Percentiles rank a stretch among this genome's conserved stretches.
These are phyloP conservation scores for Zeus faber DNA, from an alignment of 2,113 vertebrate genomes.

Conservation along the genomic window DNA sequence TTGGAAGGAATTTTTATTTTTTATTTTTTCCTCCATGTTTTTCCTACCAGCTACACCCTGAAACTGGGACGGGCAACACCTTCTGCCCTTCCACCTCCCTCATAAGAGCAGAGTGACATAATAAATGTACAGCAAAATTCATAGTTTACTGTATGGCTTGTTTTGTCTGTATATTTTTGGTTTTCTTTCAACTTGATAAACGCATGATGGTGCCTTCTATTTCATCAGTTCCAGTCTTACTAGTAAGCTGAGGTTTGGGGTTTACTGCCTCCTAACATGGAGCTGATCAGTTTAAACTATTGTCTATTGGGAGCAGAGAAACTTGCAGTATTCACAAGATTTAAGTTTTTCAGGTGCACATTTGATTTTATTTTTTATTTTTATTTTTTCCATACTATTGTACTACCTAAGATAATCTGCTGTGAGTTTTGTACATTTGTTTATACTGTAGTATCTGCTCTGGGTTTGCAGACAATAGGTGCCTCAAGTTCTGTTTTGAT, in stretches of 20 bases:
- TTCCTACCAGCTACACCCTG: constrained; percentile 72
- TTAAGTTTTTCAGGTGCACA: constrained; percentile 68
- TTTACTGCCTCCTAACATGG: constrained; percentile 75
- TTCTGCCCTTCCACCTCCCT: constrained; percentile 33
- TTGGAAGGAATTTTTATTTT: constrained; percentile 23
- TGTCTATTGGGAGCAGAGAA: constrained; percentile 60
- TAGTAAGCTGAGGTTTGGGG: constrained; percentile 81
- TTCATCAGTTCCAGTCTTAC: constrained; percentile 90
- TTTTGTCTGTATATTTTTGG: constrained; percentile 55
- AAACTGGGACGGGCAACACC: constrained; percentile 72
- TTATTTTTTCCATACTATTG: constrained; percentile 67
- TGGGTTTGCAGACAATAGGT: constrained; percentile 60
- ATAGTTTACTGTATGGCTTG: constrained; percentile 84
- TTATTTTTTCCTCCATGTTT: constrained; percentile 29
- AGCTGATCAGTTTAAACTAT: constrained; percentile 74
- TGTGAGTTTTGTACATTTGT: constrained; percentile 70
- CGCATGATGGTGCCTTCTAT: constrained; percentile 97
- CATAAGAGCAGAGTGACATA: constrained; percentile 54
- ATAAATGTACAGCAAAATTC: constrained; percentile 87
- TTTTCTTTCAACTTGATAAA: constrained; percentile 65
- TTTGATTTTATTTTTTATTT: too few species aligned
- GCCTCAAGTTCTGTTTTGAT: constrained; percentile 56
- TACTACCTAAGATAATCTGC: constrained; percentile 66
- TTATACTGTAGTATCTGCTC: constrained; percentile 56
- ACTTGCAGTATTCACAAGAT: constrained; percentile 84